Evolutionary conservation across 2,888 invertebrate species (phyloP).

Genomic region (Germaria angustata): DNA sequence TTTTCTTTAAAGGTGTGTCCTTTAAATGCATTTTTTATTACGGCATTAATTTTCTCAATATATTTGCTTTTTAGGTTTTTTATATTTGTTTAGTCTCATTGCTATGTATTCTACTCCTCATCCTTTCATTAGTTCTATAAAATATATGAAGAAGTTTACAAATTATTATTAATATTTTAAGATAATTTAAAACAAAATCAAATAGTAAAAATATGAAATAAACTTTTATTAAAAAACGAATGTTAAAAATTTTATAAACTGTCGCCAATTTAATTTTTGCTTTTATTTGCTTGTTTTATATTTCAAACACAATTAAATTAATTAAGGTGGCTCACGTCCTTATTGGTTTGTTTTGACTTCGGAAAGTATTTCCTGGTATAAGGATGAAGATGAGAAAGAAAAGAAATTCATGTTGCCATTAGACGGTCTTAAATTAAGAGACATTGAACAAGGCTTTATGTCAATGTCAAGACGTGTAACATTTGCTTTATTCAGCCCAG

Average conservation of each 20-base stretch:
- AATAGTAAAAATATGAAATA: not conserved
- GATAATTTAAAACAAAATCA: not conserved
- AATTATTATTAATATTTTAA: not conserved
- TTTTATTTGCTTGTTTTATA: too few species aligned
- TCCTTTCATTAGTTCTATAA: not conserved
- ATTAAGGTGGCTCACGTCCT: constrained; percentile 92
- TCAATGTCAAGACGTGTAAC: constrained; percentile 98
- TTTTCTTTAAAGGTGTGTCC: too few species aligned
- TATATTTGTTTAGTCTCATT: constrained; percentile 43
- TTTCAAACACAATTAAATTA: not conserved
- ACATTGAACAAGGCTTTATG: constrained; percentile 96
- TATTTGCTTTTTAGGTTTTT: constrained; percentile 45
- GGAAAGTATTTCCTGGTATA: constrained; percentile 99
- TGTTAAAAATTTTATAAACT: too few species aligned
- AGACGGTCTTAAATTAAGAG: constrained; percentile 97
- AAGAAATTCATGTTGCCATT: constrained; percentile 99
- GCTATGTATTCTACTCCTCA: not conserved
- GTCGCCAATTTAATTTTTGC: not conserved
- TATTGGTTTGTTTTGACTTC: constrained; percentile 99
- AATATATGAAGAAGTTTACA: not conserved
- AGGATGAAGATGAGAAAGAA: constrained; percentile 99
- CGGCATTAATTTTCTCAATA: constrained; percentile 45
- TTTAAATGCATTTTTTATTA: not conserved
- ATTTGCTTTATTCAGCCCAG: constrained; percentile 99
- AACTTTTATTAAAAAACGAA: not conserved